Evolutionary conservation across 2,113 vertebrate genomes (phyloP).

Genomic region (Mastomys natalensis): DNA sequence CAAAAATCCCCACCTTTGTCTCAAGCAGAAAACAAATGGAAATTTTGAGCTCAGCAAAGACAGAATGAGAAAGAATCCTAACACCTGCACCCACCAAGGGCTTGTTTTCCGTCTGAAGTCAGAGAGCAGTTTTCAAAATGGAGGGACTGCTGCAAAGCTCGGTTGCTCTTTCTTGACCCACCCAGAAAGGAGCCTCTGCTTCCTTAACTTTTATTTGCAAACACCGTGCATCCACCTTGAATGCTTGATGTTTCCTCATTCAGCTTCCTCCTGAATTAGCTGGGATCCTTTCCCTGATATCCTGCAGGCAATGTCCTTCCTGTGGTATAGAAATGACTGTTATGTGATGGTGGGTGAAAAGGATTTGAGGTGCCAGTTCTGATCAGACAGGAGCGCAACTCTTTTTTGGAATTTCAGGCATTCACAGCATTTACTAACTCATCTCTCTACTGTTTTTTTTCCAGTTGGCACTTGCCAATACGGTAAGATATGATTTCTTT

Average conservation of each 20-base stretch:
- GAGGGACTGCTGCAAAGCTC: background rate
- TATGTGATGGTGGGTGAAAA: background rate
- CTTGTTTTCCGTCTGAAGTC: background rate
- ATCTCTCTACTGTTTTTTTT: slow-evolving; percentile 56
- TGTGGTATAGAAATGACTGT: background rate
- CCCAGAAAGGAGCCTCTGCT: background rate
- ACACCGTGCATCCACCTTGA: background rate
- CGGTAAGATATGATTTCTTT: slow-evolving; percentile 68
- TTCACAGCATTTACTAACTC: slow-evolving; percentile 42
- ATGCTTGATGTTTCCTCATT: background rate
- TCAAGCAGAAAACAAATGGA: slow-evolving; percentile 58
- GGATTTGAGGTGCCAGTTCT: background rate
- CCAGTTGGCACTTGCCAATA: slow-evolving; percentile 63
- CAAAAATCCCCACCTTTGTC: slow-evolving; percentile 32
- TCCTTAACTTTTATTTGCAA: background rate
- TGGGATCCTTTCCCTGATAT: background rate
- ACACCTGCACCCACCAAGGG: background rate
- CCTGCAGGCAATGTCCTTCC: background rate
- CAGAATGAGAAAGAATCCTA: slow-evolving; percentile 9
- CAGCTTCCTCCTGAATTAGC: background rate
- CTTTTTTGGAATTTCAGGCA: slow-evolving; percentile 4
- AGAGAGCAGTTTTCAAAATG: slow-evolving; percentile 42
- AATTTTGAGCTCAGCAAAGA: slow-evolving; percentile 43
- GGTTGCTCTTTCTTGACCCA: background rate
- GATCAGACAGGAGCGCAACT: background rate